phyloP scores from a whole-genome alignment of 2,797 vertebrate species.

The Babyrousa celebensis region DNA sequence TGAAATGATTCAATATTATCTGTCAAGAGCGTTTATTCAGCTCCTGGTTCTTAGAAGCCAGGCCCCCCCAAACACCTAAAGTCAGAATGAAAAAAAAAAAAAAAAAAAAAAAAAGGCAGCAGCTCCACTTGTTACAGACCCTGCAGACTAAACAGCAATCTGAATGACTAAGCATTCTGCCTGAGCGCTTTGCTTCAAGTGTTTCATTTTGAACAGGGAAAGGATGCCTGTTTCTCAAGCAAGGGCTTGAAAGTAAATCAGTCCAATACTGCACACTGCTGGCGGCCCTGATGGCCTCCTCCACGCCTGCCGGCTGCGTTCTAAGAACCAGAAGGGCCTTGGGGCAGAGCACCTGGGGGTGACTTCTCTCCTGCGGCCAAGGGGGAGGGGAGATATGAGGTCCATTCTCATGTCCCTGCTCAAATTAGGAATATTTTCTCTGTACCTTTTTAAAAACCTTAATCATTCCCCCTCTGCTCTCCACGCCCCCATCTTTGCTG shows the following conservation, averaged over 20 bases:
- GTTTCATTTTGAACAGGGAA: constrained; percentile 27
- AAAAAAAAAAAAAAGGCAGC: background rate
- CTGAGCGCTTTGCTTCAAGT: background rate
- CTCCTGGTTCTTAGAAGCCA: background rate
- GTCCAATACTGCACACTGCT: background rate
- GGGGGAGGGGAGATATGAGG: background rate
- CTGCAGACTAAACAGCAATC: background rate
- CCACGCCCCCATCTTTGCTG: background rate
- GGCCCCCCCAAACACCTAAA: background rate
- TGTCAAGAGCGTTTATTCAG: background rate
- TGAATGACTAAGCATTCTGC: constrained; percentile 35
- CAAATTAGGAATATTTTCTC: background rate
- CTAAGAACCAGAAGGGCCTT: accelerated
- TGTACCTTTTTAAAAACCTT: background rate
- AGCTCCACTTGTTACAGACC: background rate
- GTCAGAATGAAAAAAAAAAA: background rate
- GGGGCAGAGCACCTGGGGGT: background rate
- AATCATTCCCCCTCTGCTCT: accelerated
- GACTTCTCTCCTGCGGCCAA: background rate
- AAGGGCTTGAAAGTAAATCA: background rate
- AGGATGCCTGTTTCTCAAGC: constrained; percentile 30
- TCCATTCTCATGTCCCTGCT: background rate
- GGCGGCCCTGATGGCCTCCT: background rate
- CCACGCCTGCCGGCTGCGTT: background rate
- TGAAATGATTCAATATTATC: background rate